Conservation (phyloP, 2,113 vertebrate genomes). For the Ornithorhynchus anatinus region DNA sequence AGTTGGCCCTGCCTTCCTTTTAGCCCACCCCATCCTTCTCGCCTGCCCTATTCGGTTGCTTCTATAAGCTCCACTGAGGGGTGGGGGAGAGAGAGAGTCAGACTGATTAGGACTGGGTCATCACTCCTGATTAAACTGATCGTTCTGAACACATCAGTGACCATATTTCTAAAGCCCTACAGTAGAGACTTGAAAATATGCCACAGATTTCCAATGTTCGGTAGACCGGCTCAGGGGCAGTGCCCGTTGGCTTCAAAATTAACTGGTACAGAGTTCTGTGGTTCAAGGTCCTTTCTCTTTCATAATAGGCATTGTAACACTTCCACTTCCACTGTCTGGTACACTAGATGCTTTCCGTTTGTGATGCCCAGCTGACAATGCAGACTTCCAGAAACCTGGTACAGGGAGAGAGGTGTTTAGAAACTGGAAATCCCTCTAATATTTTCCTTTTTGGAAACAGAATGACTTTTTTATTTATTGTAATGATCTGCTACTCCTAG, state of each 20-base stretch:
- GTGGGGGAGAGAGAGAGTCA: conserved; percentile 35
- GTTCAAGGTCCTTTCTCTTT: neutral
- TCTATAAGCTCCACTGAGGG: conserved; percentile 12
- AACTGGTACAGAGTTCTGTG: neutral
- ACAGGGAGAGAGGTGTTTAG: too few relatives aligned
- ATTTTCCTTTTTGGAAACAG: conserved; percentile 34
- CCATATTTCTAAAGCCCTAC: conserved; percentile 39
- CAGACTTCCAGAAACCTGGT: neutral
- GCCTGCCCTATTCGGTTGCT: neutral
- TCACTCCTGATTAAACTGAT: conserved; percentile 51
- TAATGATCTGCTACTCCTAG: neutral
- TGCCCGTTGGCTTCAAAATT: conserved; percentile 4
- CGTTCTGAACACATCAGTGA: conserved; percentile 20
- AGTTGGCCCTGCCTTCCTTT: neutral
- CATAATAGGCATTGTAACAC: neutral
- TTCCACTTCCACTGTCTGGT: neutral
- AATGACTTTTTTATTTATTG: conserved; percentile 22
- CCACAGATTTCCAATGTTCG: conserved; percentile 18
- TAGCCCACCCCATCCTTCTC: neutral
- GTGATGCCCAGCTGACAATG: neutral
- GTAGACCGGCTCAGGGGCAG: neutral
- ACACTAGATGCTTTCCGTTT: neutral
- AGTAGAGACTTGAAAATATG: neutral
- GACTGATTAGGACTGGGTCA: conserved; percentile 6
- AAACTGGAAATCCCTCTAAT: conserved; percentile 47